Base-by-base conservation (phyloP, 2,797 vertebrate species). In the Gorsachius magnificus region DNA sequence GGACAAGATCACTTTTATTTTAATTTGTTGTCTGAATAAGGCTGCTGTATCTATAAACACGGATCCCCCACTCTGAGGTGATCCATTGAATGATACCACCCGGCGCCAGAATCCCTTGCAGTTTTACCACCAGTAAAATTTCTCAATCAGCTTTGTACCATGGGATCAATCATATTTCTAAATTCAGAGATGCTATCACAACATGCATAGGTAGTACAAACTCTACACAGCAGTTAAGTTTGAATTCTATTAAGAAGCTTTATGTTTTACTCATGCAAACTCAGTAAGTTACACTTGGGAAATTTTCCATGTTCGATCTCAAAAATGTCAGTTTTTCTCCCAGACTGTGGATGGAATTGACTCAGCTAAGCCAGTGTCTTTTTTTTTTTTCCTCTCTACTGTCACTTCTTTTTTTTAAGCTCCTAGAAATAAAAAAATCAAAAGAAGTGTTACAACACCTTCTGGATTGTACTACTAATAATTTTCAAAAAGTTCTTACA, bases 191-290 rank as follows among this genome's bases (percentile, higher is more conserved):
- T 10, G 14, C 7, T 57, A 76, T 33, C 29, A 83, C 26, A 57
- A 45, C 4, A 17, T 5, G 11, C 3, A 35, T 9, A 75, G 38
- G 38, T 68, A 89, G 43, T 36, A 83, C 0, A 0, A 85, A 69
- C 16, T 36, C 53, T 66, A 9, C 6, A 5, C 25, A 78, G 24
- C 18, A 89, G 18, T 41, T 69, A 54, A 36, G 57, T 64, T 22
- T 68, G 16, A 75, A 82, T 89, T 87, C 24, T 35, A 8, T 54
- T 63, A 65, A 68, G 16, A 51, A 78, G 16, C 35, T 84, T 61
- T 61, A 60, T 17, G 11, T 65, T 87, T 74, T 83, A 78, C 29
- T 71, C 22, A 78, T 60, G 61, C 3, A 3, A 91, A 81, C 16
- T 63, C 26, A 54, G 43, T 54, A 78, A 91, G 81, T 38, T 66